phyloP scores from a whole-genome alignment of 2,797 vertebrate genomes.

The Harpagifer antarcticus region DNA sequence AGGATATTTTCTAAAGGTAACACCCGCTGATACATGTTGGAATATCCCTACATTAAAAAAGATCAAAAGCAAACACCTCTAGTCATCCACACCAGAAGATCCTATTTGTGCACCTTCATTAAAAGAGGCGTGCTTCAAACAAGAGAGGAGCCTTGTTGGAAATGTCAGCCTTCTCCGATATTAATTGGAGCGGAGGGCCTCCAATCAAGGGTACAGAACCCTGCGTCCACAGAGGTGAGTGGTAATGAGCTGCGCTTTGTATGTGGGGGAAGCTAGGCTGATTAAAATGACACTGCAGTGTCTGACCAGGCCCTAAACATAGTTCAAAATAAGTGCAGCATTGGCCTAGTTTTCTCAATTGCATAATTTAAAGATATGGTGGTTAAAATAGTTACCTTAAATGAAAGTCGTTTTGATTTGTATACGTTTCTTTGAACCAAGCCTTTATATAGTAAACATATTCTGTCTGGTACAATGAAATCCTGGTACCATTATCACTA shows the following conservation, averaged over 20 bases:
- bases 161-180: conserved; percentile 79
- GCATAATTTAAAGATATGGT: conserved; percentile 30
- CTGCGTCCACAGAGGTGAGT: conserved; percentile 74
- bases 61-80: conserved; percentile 65
- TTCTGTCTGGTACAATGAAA: conserved; percentile 6
- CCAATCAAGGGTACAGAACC: conserved; percentile 82
- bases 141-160: conserved; percentile 70
- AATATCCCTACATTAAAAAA: conserved; percentile 30
- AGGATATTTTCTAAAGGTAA: conserved; percentile 22
- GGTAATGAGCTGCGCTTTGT: conserved; percentile 74
- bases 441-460: background rate
- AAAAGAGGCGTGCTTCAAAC: conserved; percentile 67
- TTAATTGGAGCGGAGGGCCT: conserved; percentile 80
- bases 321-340: conserved; percentile 52
- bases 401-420: background rate
- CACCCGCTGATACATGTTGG: conserved; percentile 15
- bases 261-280: conserved; percentile 66
- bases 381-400: conserved; percentile 1
- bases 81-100: conserved; percentile 44
- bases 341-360: conserved; percentile 36
- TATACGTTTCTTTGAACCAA: background rate
- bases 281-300: conserved; percentile 81
- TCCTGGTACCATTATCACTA: background rate
- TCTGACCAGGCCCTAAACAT: conserved; percentile 69
- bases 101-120: conserved; percentile 68